Evolutionary conservation across 2,113 vertebrate species (phyloP), one percentile per base, ranked within the genome.

Genomic region (Percopsis transmontana): DNA sequence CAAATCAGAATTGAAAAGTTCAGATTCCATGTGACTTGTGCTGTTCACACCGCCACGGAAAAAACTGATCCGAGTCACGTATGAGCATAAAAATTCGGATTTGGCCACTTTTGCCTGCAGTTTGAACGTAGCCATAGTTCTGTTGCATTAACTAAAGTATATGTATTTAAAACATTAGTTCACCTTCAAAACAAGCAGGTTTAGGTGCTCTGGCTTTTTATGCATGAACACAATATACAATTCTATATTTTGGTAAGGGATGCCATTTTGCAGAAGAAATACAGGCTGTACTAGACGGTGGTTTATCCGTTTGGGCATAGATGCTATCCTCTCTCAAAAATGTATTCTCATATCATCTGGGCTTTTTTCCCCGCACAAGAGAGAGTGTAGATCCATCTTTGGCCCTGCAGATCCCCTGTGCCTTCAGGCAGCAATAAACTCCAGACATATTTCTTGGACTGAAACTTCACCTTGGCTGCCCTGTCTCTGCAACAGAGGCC

Each of bases 351-450:
- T 66, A 76, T 77, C 64, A 72, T 54, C 73, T 65, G 53, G n/a
- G 27, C 60, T 16, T 48, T 40, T 58, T 45, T 23, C 21, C 18
- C 65, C 12, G 54, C 61, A 18, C 59, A 33, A 54, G 60, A 65
- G 76, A 58, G 65, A 66, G 74, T 45, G 15, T 21, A 72, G 72
- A 83, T 83, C 59, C 76, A 59, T 80, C 61, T 81, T 27, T 20
- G 27, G 66, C 58, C 62, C 40, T 44, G 72, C 57, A 66, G 68
- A 72, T 75, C 79, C 24, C 10, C 56, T 52, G 19, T 39, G 72
- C 75, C 78, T 45, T 53, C 83, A 72, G 83, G 85, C 87, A 70
- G 38, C 60, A 83, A 88, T 85, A 86, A 85, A 84, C 68, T 62
- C 74, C 62, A 70, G 66, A 56, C 77, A 67, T 76, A 77, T 78